Evolutionary conservation across 2,888 invertebrate genomes (phyloP), one percentile per base, ranked within the genome.

Genomic region (Mythimna pallens): DNA sequence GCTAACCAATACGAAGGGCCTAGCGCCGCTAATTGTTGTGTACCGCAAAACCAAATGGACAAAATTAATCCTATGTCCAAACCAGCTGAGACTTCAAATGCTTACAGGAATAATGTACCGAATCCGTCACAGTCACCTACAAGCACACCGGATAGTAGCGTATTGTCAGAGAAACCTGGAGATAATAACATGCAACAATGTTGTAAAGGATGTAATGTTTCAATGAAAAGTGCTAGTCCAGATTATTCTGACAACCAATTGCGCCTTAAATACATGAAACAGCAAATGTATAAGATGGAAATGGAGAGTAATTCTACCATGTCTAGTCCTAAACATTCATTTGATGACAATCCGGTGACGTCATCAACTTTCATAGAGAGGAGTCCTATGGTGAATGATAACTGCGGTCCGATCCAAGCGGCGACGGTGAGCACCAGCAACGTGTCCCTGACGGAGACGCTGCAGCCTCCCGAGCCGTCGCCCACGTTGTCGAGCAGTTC

Each of bases 341-440:
- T 94, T 71, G 95, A 96, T 2, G 97, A 97, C 59, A 97, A 96
- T 90, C 97, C 97, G 17, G 97, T 98, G 3, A 97, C 97, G 17
- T 98, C 98, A 17, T 97, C 97, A 20, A 97, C 97, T 8, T 97
- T 96, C 81, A 95, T 96, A 2, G 97, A 97, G 54, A 96, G 97
- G 81, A 95, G 95, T 84, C 92, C 96, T n/a, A 95, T 91, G 89
- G 94, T 96, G 36, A 96, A 97, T 12, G 98, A 98, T 86, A 97
- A 97, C 43, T 97, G 98, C 86, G 97, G 97, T 1, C 98, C 98
- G 0, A 98, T 98, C 76, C 98, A 98, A 91, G 98, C 98, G 8
- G 98, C 98, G 0, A 98, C 98, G 0, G 98, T 98, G 14, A 98
- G 98, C 84, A 98, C 98, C 0, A 98, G 98, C 90, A 97, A 98